Percentiles rank a stretch among this genome's conserved stretches.
Conservation (phyloP, 2,888 invertebrate species). For the Ligdia adustata region DNA sequence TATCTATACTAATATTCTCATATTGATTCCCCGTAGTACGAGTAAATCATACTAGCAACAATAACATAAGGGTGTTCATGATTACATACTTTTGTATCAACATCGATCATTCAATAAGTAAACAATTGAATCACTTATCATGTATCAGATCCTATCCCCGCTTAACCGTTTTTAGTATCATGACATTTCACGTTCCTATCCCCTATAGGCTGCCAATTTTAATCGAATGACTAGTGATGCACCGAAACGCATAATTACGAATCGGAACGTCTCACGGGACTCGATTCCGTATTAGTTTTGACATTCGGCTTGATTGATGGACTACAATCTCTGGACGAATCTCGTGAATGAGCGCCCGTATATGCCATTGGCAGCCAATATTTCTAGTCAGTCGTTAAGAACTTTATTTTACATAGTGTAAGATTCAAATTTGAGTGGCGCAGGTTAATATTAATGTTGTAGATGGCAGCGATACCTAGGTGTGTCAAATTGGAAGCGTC, state of each 20-base stretch:
- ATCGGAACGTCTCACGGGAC: constrained; percentile 78
- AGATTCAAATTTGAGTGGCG: constrained; percentile 16
- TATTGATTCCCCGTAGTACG: too few species aligned
- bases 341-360: constrained; percentile 77
- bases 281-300: constrained; percentile 79
- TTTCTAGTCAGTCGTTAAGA: constrained; percentile 3
- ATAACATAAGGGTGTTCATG: neutral
- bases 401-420: constrained; percentile 14
- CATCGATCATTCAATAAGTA: constrained; percentile 28
- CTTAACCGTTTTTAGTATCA: constrained; percentile 35
- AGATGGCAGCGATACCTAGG: constrained; percentile 64
- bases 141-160: constrained; percentile 22
- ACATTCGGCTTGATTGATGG: constrained; percentile 82
- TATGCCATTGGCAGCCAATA: constrained; percentile 47
- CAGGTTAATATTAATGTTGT: constrained; percentile 26
- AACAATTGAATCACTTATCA: constrained; percentile 27
- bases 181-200: constrained; percentile 42
- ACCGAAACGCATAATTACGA: constrained; percentile 79
- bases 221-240: constrained; percentile 77
- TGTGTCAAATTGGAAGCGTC: constrained; percentile 71
- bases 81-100: constrained; percentile 17
- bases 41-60: too few species aligned
- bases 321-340: constrained; percentile 77
- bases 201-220: constrained; percentile 81
- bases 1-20: too few species aligned